Percentiles rank a stretch among this genome's conserved stretches.
phyloP scores from a whole-genome alignment of 2,888 invertebrate genomes.

The Acleris literana region DNA sequence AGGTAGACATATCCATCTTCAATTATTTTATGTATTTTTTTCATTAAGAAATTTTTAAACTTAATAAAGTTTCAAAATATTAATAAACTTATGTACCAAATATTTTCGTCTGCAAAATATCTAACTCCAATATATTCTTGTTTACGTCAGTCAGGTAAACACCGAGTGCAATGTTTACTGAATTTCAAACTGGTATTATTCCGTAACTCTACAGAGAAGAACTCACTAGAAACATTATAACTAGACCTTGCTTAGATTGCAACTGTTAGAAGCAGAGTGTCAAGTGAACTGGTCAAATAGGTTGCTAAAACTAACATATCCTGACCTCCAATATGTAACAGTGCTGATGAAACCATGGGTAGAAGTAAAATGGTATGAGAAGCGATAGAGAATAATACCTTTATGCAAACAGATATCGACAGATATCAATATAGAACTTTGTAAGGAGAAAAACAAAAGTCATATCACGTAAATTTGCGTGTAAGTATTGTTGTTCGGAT shows the following conservation, averaged over 20 bases:
- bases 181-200: slow-evolving; percentile 45
- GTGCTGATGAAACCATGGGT: too few species aligned
- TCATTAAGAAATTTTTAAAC: too few species aligned
- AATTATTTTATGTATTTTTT: too few species aligned
- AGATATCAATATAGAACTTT: slow-evolving; percentile 72
- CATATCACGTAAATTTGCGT: slow-evolving; percentile 51
- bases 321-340: too few species aligned
- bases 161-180: slow-evolving; percentile 63
- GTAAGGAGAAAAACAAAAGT: slow-evolving; percentile 76
- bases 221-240: too few species aligned
- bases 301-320: too few species aligned
- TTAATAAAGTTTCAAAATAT: not conserved
- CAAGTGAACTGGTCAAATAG: too few species aligned
- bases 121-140: slow-evolving; percentile 13
- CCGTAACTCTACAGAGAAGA: too few species aligned
- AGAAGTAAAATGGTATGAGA: too few species aligned
- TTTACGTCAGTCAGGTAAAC: slow-evolving; percentile 55
- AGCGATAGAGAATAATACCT: slow-evolving; percentile 41
- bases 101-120: slow-evolving; percentile 42
- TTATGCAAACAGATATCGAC: slow-evolving; percentile 72
- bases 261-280: too few species aligned
- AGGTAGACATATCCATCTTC: too few species aligned
- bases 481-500: slow-evolving; percentile 36
- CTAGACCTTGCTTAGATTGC: too few species aligned
- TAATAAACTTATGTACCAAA: not conserved